A percentile compares a stretch with the other conserved stretches of the same genome.
Evolutionary conservation across 2,797 vertebrate species (phyloP).

Genomic region (Gobio occitaniae): DNA sequence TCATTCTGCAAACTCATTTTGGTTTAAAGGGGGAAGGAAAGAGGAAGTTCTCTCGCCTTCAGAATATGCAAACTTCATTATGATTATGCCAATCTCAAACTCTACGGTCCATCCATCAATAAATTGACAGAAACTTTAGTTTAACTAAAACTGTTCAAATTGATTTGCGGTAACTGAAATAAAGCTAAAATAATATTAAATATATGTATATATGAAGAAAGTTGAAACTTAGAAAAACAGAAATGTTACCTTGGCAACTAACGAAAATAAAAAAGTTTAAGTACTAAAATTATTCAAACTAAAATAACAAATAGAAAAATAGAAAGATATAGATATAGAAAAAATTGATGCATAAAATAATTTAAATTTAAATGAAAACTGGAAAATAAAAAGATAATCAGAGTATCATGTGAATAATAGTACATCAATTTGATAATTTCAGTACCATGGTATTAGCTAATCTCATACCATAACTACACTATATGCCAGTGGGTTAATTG

Average conservation of each 20-base stretch:
- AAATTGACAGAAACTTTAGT: neutral
- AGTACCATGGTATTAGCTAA: neutral
- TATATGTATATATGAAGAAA: neutral
- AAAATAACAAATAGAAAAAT: neutral
- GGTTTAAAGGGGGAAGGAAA: neutral
- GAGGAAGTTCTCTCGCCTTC: neutral
- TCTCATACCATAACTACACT: neutral
- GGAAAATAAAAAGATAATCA: neutral
- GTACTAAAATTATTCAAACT: neutral
- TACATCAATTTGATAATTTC: neutral
- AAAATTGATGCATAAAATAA: neutral
- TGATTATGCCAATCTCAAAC: neutral
- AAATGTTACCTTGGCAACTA: neutral
- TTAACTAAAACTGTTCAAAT: neutral
- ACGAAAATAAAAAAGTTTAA: neutral
- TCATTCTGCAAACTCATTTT: neutral
- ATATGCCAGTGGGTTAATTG: neutral
- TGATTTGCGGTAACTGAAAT: neutral
- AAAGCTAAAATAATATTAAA: neutral
- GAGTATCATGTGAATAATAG: neutral
- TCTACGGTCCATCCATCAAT: neutral
- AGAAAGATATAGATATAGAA: neutral
- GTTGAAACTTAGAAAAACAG: neutral
- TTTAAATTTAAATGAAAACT: neutral
- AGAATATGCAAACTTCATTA: neutral